Evolutionary conservation across 2,797 vertebrate species (phyloP).

Genomic region (Nannoperca australis): DNA sequence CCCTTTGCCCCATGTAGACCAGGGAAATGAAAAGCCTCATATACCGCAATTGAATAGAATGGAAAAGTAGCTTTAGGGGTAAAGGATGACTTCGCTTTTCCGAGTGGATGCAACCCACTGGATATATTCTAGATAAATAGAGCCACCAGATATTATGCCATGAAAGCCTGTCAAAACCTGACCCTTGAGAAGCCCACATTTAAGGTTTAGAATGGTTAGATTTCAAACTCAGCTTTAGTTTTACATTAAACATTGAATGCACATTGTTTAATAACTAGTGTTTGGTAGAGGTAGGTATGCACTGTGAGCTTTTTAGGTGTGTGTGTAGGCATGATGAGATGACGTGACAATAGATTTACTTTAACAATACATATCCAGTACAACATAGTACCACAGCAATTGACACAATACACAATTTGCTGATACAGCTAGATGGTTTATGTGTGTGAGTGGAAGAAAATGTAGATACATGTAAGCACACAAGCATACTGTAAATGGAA

Average conservation of each 20-base stretch:
- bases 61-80: constrained; percentile 7
- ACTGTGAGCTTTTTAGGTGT: neutral
- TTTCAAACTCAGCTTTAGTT: neutral
- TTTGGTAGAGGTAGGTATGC: no score
- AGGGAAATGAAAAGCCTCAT: constrained; percentile 7
- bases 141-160: neutral
- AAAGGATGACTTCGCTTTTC: neutral
- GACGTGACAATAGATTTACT: neutral
- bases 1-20: neutral
- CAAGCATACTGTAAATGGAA: neutral
- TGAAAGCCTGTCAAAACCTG: neutral
- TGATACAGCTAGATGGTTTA: neutral
- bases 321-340: neutral
- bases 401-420: neutral
- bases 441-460: neutral
- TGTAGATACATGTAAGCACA: neutral
- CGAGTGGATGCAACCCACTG: neutral
- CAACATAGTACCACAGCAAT: neutral
- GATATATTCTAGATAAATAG: neutral
- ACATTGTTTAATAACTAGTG: neutral
- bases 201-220: neutral
- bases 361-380: neutral
- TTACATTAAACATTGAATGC: neutral
- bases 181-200: neutral
- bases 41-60: neutral